Conservation (phyloP, 2,113 vertebrate genomes). For the Leiothrix lutea region DNA sequence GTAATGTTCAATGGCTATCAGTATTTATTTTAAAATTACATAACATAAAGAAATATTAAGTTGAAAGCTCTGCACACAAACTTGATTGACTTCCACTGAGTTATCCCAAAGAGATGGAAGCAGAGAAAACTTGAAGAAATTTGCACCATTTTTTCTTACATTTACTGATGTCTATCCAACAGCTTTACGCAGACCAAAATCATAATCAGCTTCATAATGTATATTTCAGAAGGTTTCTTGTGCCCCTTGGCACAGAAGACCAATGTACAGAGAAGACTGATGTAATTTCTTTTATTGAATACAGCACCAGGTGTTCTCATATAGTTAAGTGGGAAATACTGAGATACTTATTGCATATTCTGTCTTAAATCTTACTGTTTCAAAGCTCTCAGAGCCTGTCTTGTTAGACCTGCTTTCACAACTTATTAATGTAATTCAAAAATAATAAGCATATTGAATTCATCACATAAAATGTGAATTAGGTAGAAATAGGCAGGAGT, state of each 20-base stretch:
- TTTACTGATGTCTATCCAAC: not conserved
- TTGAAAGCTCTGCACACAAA: not conserved
- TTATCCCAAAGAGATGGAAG: not conserved
- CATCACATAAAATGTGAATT: not conserved
- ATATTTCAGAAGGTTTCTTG: not conserved
- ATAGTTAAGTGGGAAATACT: constrained; percentile 10
- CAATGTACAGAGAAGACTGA: not conserved
- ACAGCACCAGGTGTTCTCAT: not conserved
- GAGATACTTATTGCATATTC: not conserved
- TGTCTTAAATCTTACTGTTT: not conserved
- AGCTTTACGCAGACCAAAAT: not conserved
- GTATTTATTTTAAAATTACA: not conserved
- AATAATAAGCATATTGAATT: constrained; percentile 26
- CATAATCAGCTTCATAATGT: not conserved
- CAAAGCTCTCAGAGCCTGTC: not conserved
- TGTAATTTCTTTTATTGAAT: not conserved
- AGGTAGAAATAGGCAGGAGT: not conserved
- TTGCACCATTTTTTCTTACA: not conserved
- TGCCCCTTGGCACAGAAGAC: not conserved
- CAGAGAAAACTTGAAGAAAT: not conserved
- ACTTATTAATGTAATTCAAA: constrained; percentile 33
- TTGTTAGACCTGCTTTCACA: constrained; percentile 21
- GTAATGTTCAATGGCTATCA: not conserved
- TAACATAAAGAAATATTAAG: not conserved
- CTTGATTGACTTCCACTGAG: not conserved